These are phyloP conservation scores for Columba livia DNA, from an alignment of 2,113 vertebrate genomes.

Conservation along the genomic window DNA sequence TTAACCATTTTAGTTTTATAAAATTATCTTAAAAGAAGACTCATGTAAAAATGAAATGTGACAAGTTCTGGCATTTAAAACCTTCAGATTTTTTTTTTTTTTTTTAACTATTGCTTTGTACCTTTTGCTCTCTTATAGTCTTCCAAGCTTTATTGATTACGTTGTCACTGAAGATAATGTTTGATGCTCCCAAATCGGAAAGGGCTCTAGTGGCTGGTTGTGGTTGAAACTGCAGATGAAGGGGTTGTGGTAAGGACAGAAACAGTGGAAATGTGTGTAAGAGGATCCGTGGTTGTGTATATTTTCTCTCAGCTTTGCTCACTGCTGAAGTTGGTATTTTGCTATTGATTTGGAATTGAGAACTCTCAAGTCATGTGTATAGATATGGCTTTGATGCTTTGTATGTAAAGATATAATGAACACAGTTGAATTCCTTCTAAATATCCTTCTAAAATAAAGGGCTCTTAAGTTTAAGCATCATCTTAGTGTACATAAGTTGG, in stretches of 20 bases:
- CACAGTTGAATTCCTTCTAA: neutral
- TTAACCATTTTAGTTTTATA: neutral
- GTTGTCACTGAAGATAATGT: conserved; percentile 73
- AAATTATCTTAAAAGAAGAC: neutral
- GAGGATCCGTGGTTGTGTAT: conserved; percentile 55
- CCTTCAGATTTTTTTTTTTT: neutral
- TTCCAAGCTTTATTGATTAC: conserved; percentile 67
- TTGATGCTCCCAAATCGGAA: conserved; percentile 43
- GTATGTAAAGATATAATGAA: neutral
- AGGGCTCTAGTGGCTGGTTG: conserved; percentile 74
- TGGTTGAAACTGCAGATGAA: conserved; percentile 73
- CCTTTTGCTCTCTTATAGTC: neutral
- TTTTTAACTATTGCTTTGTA: neutral
- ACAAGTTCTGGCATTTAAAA: neutral
- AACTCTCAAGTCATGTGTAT: neutral
- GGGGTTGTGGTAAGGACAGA: conserved; percentile 66
- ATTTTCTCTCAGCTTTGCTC: conserved; percentile 32
- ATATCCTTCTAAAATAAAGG: neutral
- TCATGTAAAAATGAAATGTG: neutral
- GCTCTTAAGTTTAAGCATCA: neutral
- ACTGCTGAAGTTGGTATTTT: neutral
- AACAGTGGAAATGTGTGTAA: conserved; percentile 67
- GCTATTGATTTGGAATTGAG: conserved; percentile 8
- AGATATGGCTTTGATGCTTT: neutral
- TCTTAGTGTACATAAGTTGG: neutral